Base-by-base conservation (phyloP, 2,888 invertebrate species). In the Tipula lateralis region DNA sequence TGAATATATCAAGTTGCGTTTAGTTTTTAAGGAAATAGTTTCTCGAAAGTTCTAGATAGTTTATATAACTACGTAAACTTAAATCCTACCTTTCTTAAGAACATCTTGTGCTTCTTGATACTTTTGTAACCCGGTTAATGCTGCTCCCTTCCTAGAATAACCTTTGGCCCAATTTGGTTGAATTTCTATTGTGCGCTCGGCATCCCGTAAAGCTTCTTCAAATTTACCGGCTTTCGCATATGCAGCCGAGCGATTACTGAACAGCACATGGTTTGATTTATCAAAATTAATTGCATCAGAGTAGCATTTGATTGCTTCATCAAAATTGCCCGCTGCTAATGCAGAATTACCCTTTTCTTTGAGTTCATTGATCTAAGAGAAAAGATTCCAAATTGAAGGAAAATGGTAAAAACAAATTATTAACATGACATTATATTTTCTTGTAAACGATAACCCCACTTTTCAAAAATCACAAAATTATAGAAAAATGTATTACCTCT, bases 201-300 rank as follows among this genome's bases (percentile, higher is more conserved):
- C 98, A 91, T 98, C 98, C 86, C 93, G 92, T 32, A 97, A 90
- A 0, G 98, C 96, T 85, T 93, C 92, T 1, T 91, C 89, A 88
- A 94, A 97, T 86, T 95, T 93, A 29, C 93, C 93, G 83, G 94
- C 93, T 91, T 97, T 97, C 0, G 96, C 95, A 88, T 95, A 94
- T 5, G 97, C 97, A 5, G 97, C 97, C 0, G 97, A 97, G 85
- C 98, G 93, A 90, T 98, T 98, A 87, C 97, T 97, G 88, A 92
- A 97, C 29, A 98, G 91, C 88, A 98, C 96, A 91, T 97, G 96
- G 91, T 97, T 97, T 44, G 91, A 92, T 0, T 91, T 91, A 88
- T 97, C 97, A 85, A 97, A 89, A 13, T 91, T 91, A 86, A 98
- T 96, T 4, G 96, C 98, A 87, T 95, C 93, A 1, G 96, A 93